Evolutionary conservation across 2,113 vertebrate genomes (phyloP), one percentile per base, ranked within the genome.

Genomic region (Labeo rohita): DNA sequence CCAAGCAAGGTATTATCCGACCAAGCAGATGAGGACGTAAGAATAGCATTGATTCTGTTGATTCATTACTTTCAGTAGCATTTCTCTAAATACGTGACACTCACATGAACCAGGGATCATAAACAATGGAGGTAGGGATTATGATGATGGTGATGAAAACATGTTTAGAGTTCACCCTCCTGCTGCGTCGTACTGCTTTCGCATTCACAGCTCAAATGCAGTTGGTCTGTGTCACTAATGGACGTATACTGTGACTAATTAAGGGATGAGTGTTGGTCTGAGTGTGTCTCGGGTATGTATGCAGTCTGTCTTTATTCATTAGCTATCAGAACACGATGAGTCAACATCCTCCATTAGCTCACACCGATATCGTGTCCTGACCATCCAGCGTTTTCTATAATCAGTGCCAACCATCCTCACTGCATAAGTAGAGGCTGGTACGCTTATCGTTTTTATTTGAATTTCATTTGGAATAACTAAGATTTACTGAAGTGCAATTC

Each of bases 191-290:
- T 45, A 72, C 8, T 3, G 4, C 9, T 10, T 72, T 43, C 39
- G 15, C 8, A 18, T 45, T 73, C 70, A 45, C 70, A 45, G 39
- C 39, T 21, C 36, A 73, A 45, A 45, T 73, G 9, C 18, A n/a
- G 49, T 39, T 68, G 74, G 72, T 66, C 9, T 45, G 47, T 36
- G 47, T 77, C 59, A 34, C 72, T 66, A 86, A 77, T 77, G 73
- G 72, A 34, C 4, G 12, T 15, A 43, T 72, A 23, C n/a, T 23
- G 36, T 36, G 21, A 43, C 75, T 87, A 87, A 87, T 87, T 74
- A 87, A 73, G 18, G 7, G 59, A 77, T 83, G 43, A n/a, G 82
- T 87, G 59, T 87, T 56, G 83, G 61, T 68, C 75, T 73, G 43
- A 50, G 82, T 28, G 56, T 2, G 47, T 56, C 23, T 66, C 59